Conservation (phyloP, 2,888 invertebrate genomes). For the Drosophila suboccidentalis region DNA sequence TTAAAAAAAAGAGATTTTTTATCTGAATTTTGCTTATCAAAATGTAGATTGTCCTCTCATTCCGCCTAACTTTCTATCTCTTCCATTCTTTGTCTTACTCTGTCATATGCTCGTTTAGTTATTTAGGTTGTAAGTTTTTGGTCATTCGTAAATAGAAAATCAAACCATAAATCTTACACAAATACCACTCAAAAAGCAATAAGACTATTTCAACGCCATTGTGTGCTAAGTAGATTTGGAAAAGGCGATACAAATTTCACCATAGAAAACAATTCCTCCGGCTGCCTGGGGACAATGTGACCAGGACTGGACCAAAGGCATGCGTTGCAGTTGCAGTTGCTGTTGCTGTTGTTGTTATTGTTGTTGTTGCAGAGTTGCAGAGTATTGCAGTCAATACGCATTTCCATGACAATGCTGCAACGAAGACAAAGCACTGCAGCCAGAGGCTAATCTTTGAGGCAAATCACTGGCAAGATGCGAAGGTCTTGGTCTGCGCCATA, state of each 20-base stretch:
- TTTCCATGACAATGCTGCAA: conserved; percentile 56
- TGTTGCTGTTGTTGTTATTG: conserved; percentile 16
- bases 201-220: conserved; percentile 83
- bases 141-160: conserved; percentile 44
- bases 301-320: conserved; percentile 31
- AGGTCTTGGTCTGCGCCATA: conserved; percentile 53
- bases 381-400: conserved; percentile 26
- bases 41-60: background rate
- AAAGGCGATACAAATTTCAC: conserved; percentile 84
- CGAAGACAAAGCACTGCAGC: conserved; percentile 48
- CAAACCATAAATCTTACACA: conserved; percentile 78
- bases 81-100: background rate
- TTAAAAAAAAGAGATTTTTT: no score
- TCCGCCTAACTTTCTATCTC: background rate
- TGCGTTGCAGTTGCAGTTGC: conserved; percentile 34
- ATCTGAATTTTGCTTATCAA: background rate
- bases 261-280: conserved; percentile 65
- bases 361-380: conserved; percentile 36
- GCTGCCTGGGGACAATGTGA: conserved; percentile 61
- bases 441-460: conserved; percentile 69
- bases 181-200: conserved; percentile 84
- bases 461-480: conserved; percentile 66
- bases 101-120: conserved; percentile 4
- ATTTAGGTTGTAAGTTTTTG: conserved; percentile 24
- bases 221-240: conserved; percentile 85